phyloP scores from a whole-genome alignment of 2,113 vertebrate genomes.

The Xyliphius kryptos region DNA sequence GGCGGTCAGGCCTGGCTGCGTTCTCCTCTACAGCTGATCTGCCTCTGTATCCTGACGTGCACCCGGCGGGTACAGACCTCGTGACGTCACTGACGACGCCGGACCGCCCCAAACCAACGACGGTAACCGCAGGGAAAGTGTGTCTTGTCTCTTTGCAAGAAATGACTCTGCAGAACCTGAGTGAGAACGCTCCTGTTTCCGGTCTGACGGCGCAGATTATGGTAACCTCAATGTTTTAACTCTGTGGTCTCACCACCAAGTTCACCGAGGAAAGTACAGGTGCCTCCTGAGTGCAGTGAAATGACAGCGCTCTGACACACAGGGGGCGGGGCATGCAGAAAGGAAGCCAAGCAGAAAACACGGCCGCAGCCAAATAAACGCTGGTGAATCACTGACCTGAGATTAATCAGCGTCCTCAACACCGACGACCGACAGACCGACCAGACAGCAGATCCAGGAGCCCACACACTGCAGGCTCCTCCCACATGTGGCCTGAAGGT shows the following conservation, averaged over 20 bases:
- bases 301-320: too few relatives aligned
- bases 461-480: too few relatives aligned
- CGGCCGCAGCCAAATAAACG: background rate
- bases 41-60: constrained; percentile 31
- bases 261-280: constrained; percentile 3
- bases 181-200: constrained; percentile 20
- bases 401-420: too few relatives aligned
- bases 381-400: too few relatives aligned
- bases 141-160: constrained; percentile 19
- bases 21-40: constrained; percentile 7
- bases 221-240: background rate
- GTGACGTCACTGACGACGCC: constrained; percentile 1
- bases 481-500: too few relatives aligned
- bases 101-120: background rate
- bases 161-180: constrained; percentile 32
- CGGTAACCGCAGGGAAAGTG: constrained; percentile 35
- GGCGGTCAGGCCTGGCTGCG: background rate
- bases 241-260: background rate
- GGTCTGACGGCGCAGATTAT: constrained; percentile 9
- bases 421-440: too few relatives aligned
- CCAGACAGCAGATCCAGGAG: too few relatives aligned
- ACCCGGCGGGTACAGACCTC: constrained; percentile 22
- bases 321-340: background rate
- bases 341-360: constrained; percentile 22
- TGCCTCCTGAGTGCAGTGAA: too few relatives aligned